Conservation (phyloP, 37 sponge, comb jelly and placozoan species). For the Bolinopsis microptera region DNA sequence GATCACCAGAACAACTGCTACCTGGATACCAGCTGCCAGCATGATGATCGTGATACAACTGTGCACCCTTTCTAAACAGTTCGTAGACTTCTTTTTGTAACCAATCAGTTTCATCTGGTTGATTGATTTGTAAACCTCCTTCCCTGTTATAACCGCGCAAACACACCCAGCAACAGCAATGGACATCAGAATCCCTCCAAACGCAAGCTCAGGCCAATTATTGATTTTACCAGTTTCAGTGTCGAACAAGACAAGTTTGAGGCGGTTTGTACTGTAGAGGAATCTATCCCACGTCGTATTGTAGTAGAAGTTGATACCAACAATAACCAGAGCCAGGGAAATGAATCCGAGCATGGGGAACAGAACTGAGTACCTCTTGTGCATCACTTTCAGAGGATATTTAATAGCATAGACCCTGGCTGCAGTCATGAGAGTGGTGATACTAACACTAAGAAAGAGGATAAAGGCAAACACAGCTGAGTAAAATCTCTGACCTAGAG, state of each 20-base stretch:
- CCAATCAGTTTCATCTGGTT: background rate
- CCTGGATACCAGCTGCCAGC: background rate
- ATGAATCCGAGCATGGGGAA: background rate
- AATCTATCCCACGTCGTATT: constrained; percentile 12
- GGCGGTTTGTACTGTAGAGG: constrained; percentile 8
- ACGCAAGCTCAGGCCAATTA: constrained; percentile 29
- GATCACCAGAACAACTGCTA: background rate
- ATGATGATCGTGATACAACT: background rate
- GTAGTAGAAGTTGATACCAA: background rate
- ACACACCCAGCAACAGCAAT: background rate
- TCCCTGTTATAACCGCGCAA: constrained; percentile 1
- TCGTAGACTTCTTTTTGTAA: background rate
- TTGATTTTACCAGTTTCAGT: background rate
- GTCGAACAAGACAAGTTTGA: constrained; percentile 1
- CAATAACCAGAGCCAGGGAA: background rate
- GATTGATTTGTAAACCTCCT: background rate
- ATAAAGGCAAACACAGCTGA: background rate
- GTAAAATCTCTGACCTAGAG: background rate
- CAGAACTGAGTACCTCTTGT: background rate
- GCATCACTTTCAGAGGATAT: background rate
- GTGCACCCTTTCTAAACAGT: background rate
- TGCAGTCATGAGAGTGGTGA: constrained; percentile 18
- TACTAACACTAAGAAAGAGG: constrained; percentile 14
- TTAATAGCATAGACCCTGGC: constrained; percentile 25
- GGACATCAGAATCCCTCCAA: background rate